Percentiles rank a stretch among this genome's conserved stretches.
phyloP scores from a whole-genome alignment of 2,888 invertebrate genomes.

The Mamestra brassicae region DNA sequence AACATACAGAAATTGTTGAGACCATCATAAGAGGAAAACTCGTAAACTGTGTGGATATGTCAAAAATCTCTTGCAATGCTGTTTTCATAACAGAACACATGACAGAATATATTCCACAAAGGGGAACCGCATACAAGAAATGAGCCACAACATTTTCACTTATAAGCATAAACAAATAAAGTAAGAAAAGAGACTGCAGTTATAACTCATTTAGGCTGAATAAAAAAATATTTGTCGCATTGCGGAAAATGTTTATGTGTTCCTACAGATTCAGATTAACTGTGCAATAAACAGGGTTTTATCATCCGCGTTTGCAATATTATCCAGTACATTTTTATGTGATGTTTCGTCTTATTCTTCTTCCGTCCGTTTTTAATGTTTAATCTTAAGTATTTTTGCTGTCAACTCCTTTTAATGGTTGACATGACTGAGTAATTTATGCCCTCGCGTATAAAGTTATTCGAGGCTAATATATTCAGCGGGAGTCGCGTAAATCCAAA shows the following conservation, averaged over 20 bases:
- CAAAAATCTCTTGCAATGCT: constrained; percentile 8
- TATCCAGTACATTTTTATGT: constrained; percentile 15
- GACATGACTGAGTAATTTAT: constrained; percentile 24
- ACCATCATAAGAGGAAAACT: background rate
- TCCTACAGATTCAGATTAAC: constrained; percentile 47
- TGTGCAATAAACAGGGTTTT: constrained; percentile 40
- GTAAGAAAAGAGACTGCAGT: constrained; percentile 21
- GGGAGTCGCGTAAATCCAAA: constrained; percentile 28
- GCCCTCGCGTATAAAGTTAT: constrained; percentile 24
- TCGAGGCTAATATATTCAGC: constrained; percentile 30
- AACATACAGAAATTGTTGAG: background rate
- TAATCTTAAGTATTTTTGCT: constrained; percentile 14
- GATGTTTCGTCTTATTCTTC: constrained; percentile 3
- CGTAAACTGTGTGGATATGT: background rate
- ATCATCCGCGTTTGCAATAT: constrained; percentile 22
- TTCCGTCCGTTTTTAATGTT: constrained; percentile 3
- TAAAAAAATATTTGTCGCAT: constrained; percentile 68
- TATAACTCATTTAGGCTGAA: constrained; percentile 25
- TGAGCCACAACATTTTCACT: constrained; percentile 25
- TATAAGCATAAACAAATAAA: constrained; percentile 22
- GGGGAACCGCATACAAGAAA: constrained; percentile 4
- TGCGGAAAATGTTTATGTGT: constrained; percentile 70
- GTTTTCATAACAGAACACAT: constrained; percentile 9
- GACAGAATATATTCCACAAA: constrained; percentile 26
- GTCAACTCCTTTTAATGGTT: constrained; percentile 16